Percentiles rank a stretch among this genome's conserved stretches.
Conservation (phyloP, 1,140 invertebrate species). For the Conus ventricosus region DNA sequence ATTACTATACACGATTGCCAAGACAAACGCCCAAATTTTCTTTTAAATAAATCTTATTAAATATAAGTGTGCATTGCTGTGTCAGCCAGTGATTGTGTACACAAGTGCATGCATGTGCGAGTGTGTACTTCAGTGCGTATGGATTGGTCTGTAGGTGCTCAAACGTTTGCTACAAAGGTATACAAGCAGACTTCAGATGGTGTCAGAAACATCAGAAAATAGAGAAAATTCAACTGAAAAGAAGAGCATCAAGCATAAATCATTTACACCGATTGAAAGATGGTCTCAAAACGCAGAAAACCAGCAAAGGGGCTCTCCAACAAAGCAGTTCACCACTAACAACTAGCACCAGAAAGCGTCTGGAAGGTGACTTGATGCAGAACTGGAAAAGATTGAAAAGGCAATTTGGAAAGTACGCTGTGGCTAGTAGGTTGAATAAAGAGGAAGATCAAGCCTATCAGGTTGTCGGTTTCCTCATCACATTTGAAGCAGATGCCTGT, state of each 20-base stretch:
- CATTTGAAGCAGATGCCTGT: not conserved
- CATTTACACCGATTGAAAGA: not conserved
- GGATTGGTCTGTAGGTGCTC: too few relatives aligned
- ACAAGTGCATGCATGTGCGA: too few relatives aligned
- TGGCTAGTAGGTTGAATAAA: not conserved
- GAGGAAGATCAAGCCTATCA: slow-evolving; percentile 1
- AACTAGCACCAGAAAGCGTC: too few relatives aligned
- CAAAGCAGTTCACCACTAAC: too few relatives aligned
- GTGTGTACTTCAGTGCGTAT: too few relatives aligned
- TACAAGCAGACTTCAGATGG: not conserved
- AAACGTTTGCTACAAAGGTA: too few relatives aligned
- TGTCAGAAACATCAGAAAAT: not conserved
- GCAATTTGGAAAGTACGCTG: not conserved
- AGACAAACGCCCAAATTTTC: not conserved
- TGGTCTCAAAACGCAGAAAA: not conserved
- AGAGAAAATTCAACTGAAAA: not conserved
- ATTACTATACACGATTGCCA: not conserved
- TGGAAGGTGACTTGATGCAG: too few relatives aligned
- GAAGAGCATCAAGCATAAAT: not conserved
- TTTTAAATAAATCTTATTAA: not conserved
- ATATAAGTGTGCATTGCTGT: not conserved
- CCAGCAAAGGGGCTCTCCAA: too few relatives aligned
- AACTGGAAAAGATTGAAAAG: not conserved
- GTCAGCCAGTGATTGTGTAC: not conserved
- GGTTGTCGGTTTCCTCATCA: not conserved